Evolutionary conservation across 2,888 invertebrate genomes (phyloP), one percentile per base, ranked within the genome.

Genomic region (Coelopa pilipes): DNA sequence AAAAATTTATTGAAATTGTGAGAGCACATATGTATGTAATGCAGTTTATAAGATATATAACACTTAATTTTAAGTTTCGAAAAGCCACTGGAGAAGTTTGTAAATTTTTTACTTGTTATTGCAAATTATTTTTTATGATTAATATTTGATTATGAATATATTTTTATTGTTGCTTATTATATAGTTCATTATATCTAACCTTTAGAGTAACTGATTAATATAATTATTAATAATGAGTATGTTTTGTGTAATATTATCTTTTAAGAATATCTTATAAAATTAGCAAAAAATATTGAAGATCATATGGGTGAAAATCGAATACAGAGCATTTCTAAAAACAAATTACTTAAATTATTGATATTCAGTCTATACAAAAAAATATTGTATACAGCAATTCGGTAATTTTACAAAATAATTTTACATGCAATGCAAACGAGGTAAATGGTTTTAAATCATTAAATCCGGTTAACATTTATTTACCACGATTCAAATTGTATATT

Each of bases 161-260:
- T 71, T 71, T 71, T 71, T 71, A 71, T 63, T 71, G 71, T 71
- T 71, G 71, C 63, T 71, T 71, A 71, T 63, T 71, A 65, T 71
- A 71, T 71, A 71, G 71, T 71, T 50, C 21, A 34, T 60, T 55
- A 65, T 15, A 34, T 59, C 70, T 65, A 65, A 71, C 50, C 45
- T 50, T 10, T 71, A 71, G 71, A 70, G n/a, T 65, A 46, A 24
- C 50, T 62, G 62, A 57, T 57, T 62, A 59, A 59, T 62, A 10
- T 34, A n/a, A n/a, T 62, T 45, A 5, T 62, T 62, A 62, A 34
- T 62, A 34, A 71, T 71, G 19, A 57, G 17, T 65, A 55, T 53
- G 34, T 70, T 65, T 65, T 63, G 71, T 71, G 71, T 71, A 71
- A 71, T 65, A 71, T 71, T 71, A 65, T 24, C 15, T n/a, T 21